Conservation (phyloP, 2,888 invertebrate genomes). For the Hecatera dysodea region DNA sequence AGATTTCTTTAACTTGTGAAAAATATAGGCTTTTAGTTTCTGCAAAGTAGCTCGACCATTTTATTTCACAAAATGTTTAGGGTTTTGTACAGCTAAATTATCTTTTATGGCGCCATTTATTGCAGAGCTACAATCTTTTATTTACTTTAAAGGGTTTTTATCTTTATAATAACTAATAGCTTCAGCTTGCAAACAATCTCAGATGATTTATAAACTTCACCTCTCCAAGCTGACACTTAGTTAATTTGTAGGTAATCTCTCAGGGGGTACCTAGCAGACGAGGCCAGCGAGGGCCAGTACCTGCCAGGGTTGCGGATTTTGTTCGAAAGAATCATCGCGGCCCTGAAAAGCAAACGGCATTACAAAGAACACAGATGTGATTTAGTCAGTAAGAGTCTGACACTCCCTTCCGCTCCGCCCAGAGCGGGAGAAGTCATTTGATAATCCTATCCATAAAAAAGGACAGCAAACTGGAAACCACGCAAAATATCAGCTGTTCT, state of each 20-base stretch:
- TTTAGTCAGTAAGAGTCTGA: too few relatives aligned
- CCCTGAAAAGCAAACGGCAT: too few relatives aligned
- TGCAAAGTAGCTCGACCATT: neutral
- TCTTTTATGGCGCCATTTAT: conserved; percentile 20
- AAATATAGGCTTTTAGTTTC: conserved; percentile 17
- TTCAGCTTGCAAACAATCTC: neutral
- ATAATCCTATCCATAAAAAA: too few relatives aligned
- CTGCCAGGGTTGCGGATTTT: too few relatives aligned
- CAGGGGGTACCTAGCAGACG: too few relatives aligned
- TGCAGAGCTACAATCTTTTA: conserved; percentile 10
- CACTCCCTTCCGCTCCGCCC: too few relatives aligned
- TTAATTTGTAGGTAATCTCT: neutral
- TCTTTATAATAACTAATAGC: neutral
- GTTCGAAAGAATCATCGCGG: too few relatives aligned
- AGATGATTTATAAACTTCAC: neutral
- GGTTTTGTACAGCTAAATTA: conserved; percentile 6
- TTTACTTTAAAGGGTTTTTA: conserved; percentile 15
- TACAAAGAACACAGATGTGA: too few relatives aligned
- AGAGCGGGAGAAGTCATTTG: too few relatives aligned
- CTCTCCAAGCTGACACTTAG: neutral
- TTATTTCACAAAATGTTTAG: conserved; percentile 9
- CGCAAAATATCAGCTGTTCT: neutral
- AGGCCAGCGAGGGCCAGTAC: too few relatives aligned
- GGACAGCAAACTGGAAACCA: neutral
- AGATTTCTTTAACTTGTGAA: conserved; percentile 20